These are phyloP conservation scores for Cephus spinipes DNA, from an alignment of 2,888 invertebrate species.

Conservation along the genomic window DNA sequence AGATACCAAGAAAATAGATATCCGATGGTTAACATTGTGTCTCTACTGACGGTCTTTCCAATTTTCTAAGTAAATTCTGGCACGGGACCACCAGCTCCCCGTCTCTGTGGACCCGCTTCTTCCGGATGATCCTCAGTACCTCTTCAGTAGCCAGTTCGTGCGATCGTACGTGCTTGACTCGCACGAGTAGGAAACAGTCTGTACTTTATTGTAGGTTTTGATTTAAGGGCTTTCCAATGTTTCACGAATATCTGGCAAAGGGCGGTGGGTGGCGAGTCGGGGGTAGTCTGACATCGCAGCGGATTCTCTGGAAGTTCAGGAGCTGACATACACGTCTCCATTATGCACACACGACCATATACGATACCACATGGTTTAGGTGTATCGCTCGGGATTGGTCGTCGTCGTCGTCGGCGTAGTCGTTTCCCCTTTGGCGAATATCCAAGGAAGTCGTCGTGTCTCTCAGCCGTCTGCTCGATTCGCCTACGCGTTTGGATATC, in stretches of 20 bases:
- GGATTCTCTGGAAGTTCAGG: neutral
- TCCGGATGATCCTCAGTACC: too few relatives aligned
- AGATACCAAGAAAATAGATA: slow-evolving; percentile 7
- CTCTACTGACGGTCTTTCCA: neutral
- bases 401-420: slow-evolving; percentile 1
- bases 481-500: neutral
- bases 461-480: neutral
- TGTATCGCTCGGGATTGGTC: too few relatives aligned
- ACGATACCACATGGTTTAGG: too few relatives aligned
- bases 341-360: too few relatives aligned
- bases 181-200: neutral
- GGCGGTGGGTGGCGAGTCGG: neutral
- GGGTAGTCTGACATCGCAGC: neutral
- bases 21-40: neutral
- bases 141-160: too few relatives aligned
- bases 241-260: neutral
- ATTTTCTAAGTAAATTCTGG: slow-evolving; percentile 7
- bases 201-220: slow-evolving; percentile 28
- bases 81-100: neutral
- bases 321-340: too few relatives aligned
- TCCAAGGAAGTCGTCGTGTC: slow-evolving; percentile 24
- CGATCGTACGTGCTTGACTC: neutral
- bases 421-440: slow-evolving; percentile 30
- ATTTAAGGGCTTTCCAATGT: slow-evolving; percentile 28
- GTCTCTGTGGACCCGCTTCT: too few relatives aligned